phyloP scores from a whole-genome alignment of 2,797 vertebrate genomes.

The Neosalanx taihuensis region DNA sequence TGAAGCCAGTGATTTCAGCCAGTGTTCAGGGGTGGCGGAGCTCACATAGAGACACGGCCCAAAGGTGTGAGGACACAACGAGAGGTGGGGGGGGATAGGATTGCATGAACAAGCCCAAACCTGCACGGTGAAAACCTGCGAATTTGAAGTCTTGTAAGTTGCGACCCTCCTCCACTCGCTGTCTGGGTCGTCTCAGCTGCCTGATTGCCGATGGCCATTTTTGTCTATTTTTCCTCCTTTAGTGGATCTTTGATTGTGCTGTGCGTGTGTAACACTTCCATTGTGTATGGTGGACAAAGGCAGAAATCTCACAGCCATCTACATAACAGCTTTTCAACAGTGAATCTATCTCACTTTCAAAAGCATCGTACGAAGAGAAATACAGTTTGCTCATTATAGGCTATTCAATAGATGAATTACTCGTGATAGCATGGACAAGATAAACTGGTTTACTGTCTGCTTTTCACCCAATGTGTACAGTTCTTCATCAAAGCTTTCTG shows the following conservation, averaged over 20 bases:
- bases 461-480: constrained; percentile 52
- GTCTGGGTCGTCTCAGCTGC: constrained; percentile 50
- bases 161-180: constrained; percentile 45
- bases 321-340: constrained; percentile 55
- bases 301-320: constrained; percentile 66
- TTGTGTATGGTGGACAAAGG: constrained; percentile 71
- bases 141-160: constrained; percentile 56
- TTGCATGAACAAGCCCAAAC: constrained; percentile 59
- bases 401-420: constrained; percentile 77
- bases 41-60: constrained; percentile 1
- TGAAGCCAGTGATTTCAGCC: constrained; percentile 32
- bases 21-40: constrained; percentile 39
- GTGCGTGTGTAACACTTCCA: constrained; percentile 65
- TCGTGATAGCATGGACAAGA: constrained; percentile 66
- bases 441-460: constrained; percentile 69
- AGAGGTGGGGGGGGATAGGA: constrained; percentile 42
- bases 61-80: constrained; percentile 69
- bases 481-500: constrained; percentile 61
- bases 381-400: constrained; percentile 74
- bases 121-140: constrained; percentile 42
- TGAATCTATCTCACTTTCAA: constrained; percentile 68
- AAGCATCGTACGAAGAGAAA: constrained; percentile 64
- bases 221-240: constrained; percentile 64
- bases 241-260: constrained; percentile 74
- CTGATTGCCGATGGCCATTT: constrained; percentile 76